phyloP scores from a whole-genome alignment of 2,113 vertebrate genomes.

The Callipepla squamata region DNA sequence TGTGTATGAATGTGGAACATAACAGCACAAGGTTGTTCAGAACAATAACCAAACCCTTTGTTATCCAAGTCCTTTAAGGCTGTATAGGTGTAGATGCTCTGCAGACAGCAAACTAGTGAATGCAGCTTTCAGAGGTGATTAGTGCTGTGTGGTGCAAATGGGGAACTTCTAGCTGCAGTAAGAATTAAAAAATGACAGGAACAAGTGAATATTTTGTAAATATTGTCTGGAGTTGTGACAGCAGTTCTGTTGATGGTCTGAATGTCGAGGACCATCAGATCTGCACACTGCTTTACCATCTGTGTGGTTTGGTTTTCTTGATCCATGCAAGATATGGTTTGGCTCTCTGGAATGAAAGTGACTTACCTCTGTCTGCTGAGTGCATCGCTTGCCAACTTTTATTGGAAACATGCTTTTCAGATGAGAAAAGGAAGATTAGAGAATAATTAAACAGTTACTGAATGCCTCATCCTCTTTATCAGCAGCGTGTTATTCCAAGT shows the following conservation, averaged over 20 bases:
- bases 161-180: not conserved
- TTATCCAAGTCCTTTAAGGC: not conserved
- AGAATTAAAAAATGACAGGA: not conserved
- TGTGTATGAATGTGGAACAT: not conserved
- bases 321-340: not conserved
- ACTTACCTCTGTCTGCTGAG: not conserved
- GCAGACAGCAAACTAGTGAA: not conserved
- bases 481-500: not conserved
- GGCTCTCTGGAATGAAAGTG: rapidly evolving
- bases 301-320: not conserved
- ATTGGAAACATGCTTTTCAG: not conserved
- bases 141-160: not conserved
- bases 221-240: not conserved
- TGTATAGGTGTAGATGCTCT: not conserved
- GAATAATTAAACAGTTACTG: not conserved
- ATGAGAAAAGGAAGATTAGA: not conserved
- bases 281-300: not conserved
- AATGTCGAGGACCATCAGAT: not conserved
- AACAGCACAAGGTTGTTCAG: not conserved
- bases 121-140: not conserved
- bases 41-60: not conserved
- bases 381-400: not conserved
- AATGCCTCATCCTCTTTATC: not conserved
- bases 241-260: not conserved
- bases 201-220: not conserved